Percentiles rank a stretch among this genome's conserved stretches.
phyloP scores from a whole-genome alignment of 30 jellyfish, hydroid and myxozoan species.

The Aurelia coerulea region DNA sequence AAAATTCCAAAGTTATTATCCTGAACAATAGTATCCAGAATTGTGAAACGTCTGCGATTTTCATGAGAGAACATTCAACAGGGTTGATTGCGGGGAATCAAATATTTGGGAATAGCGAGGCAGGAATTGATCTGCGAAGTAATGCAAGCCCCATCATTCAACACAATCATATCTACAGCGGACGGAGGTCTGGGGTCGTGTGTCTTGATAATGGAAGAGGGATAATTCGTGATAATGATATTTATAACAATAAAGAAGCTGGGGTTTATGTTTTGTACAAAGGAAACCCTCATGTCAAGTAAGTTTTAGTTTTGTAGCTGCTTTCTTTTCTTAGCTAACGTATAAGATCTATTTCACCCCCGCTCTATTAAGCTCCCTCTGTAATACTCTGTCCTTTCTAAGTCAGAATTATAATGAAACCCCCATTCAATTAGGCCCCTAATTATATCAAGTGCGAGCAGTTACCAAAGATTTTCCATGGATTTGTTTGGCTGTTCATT shows the following conservation, averaged over 20 bases:
- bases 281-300: slow-evolving; percentile 89
- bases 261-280: slow-evolving; percentile 83
- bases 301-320: neutral
- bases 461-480: too few species aligned
- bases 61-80: slow-evolving; percentile 80
- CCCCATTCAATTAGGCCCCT: too few species aligned
- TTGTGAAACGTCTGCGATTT: slow-evolving; percentile 87
- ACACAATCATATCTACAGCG: slow-evolving; percentile 82
- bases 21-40: slow-evolving; percentile 68
- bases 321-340: too few species aligned
- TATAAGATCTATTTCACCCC: too few species aligned
- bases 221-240: slow-evolving; percentile 77
- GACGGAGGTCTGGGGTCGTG: slow-evolving; percentile 88
- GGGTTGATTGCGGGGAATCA: slow-evolving; percentile 87
- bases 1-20: slow-evolving; percentile 63
- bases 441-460: too few species aligned
- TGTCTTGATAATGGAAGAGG: slow-evolving; percentile 89
- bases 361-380: too few species aligned
- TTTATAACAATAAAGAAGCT: slow-evolving; percentile 87
- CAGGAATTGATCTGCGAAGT: slow-evolving; percentile 87
- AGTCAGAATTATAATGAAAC: too few species aligned
- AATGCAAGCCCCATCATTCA: slow-evolving; percentile 78
- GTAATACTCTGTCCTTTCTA: too few species aligned
- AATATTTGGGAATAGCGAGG: slow-evolving; percentile 69
- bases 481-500: too few species aligned